phyloP scores from a whole-genome alignment of 2,888 invertebrate genomes.

The Chrysina gloriosa region DNA sequence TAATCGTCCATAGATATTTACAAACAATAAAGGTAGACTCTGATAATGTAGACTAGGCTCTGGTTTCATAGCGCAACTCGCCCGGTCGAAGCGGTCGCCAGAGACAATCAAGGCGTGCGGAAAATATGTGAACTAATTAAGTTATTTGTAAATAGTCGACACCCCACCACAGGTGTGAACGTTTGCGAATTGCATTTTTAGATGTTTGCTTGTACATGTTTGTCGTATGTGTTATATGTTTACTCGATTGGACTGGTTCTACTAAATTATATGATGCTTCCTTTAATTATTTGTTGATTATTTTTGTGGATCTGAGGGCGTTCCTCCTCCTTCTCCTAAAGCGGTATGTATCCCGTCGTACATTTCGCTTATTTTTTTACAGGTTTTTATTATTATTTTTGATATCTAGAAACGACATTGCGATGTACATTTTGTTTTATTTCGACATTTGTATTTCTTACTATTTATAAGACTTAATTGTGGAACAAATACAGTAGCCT shows the following conservation, averaged over 20 bases:
- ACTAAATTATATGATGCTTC: background rate
- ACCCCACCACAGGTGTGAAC: constrained; percentile 5
- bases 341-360: constrained; percentile 25
- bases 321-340: background rate
- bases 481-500: background rate
- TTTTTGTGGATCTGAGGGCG: constrained; percentile 1
- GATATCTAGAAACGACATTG: constrained; percentile 30
- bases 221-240: constrained; percentile 32
- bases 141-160: background rate
- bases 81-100: background rate
- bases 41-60: background rate
- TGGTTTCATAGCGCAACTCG: background rate
- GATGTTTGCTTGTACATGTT: constrained; percentile 35
- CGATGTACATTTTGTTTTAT: constrained; percentile 37
- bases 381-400: constrained; percentile 27
- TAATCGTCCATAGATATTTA: background rate
- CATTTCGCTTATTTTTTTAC: constrained; percentile 22
- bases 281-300: constrained; percentile 7
- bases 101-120: constrained; percentile 3
- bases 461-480: constrained; percentile 6
- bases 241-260: constrained; percentile 7
- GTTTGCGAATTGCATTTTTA: constrained; percentile 29
- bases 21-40: background rate
- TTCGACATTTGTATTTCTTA: constrained; percentile 37
- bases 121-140: constrained; percentile 7